Conservation (phyloP, 2,888 invertebrate genomes). For the Xylota segnis region DNA sequence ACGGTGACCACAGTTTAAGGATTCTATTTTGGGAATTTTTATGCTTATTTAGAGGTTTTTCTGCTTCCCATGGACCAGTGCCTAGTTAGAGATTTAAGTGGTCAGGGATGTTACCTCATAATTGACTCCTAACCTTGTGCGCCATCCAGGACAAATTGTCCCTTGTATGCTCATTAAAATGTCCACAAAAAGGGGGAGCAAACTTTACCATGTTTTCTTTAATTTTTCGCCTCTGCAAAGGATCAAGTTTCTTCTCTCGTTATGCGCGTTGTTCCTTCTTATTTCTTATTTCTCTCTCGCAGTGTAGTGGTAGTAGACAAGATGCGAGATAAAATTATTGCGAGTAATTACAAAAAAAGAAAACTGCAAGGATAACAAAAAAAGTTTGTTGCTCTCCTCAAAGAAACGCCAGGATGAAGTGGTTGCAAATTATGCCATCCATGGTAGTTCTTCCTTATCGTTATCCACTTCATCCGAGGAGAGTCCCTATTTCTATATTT, state of each 20-base stretch:
- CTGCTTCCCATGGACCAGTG: too few relatives aligned
- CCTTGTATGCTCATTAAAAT: conserved; percentile 11
- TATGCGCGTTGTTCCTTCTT: neutral
- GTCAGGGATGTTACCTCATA: neutral
- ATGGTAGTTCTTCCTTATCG: conserved; percentile 36
- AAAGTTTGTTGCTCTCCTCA: conserved; percentile 29
- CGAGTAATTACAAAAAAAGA: conserved; percentile 58
- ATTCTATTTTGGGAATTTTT: conserved; percentile 21
- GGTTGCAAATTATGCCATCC: conserved; percentile 55
- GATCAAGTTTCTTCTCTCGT: conserved; percentile 25
- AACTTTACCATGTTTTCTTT: conserved; percentile 13
- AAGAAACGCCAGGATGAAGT: conserved; percentile 11
- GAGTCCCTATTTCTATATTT: conserved; percentile 21
- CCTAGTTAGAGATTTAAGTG: conserved; percentile 15
- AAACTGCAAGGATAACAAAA: conserved; percentile 42
- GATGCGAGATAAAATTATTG: conserved; percentile 47
- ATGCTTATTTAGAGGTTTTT: conserved; percentile 41
- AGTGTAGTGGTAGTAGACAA: neutral
- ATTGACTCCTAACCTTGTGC: neutral
- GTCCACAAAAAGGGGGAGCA: neutral
- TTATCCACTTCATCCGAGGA: conserved; percentile 42
- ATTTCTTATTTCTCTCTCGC: neutral
- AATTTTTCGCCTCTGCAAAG: conserved; percentile 3
- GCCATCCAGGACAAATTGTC: neutral
- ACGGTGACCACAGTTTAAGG: conserved; percentile 14